Percentiles rank a stretch among this genome's conserved stretches.
Conservation (phyloP, 2,797 vertebrate genomes). For the Gymnothorax javanicus region DNA sequence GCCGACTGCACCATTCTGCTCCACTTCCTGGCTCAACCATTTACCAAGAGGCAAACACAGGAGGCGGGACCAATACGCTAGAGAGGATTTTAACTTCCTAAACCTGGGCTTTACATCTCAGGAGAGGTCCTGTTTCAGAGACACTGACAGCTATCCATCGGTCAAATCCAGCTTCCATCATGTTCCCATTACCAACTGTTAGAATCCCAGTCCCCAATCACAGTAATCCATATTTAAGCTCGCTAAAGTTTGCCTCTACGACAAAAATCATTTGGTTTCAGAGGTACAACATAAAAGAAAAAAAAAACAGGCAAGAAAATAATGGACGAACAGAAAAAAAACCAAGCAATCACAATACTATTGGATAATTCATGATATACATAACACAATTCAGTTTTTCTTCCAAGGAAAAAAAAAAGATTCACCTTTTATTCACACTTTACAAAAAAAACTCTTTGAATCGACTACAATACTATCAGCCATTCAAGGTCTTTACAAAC, state of each 20-base stretch:
- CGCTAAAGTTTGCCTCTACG: constrained; percentile 34
- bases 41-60: too few species aligned
- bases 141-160: not conserved
- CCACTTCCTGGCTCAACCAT: too few species aligned
- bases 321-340: constrained; percentile 49
- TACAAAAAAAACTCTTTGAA: constrained; percentile 77
- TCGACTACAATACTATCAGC: constrained; percentile 89
- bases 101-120: too few species aligned
- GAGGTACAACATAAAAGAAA: constrained; percentile 39
- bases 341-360: constrained; percentile 62
- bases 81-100: too few species aligned
- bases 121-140: constrained; percentile 22
- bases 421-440: constrained; percentile 97
- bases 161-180: not conserved
- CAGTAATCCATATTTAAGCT: constrained; percentile 27
- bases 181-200: constrained; percentile 21
- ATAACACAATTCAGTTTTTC: constrained; percentile 82
- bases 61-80: too few species aligned
- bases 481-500: constrained; percentile 84
- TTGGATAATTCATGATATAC: constrained; percentile 83
- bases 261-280: constrained; percentile 66
- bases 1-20: too few species aligned
- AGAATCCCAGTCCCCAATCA: constrained; percentile 22
- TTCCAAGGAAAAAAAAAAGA: constrained; percentile 91
- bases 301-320: constrained; percentile 16